A percentile compares a stretch with the other conserved stretches of the same genome.
Evolutionary conservation across 1,140 invertebrate species (phyloP).

Genomic region (Pseudomyrmex cubaensis): DNA sequence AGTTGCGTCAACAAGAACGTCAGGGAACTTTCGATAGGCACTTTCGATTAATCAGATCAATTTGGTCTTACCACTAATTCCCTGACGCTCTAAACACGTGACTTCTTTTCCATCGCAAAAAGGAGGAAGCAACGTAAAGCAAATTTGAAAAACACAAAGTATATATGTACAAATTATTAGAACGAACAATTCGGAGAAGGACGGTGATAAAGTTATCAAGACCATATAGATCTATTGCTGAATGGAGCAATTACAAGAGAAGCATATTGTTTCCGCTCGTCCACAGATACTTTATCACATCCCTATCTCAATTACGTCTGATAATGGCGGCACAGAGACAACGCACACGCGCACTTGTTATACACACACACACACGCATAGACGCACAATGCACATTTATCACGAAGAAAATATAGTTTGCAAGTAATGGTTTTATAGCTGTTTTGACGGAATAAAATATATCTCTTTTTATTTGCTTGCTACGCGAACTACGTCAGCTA

Average conservation of each 20-base stretch:
- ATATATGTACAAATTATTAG: not conserved
- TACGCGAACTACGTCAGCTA: too few species aligned
- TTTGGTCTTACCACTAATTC: conserved; percentile 53
- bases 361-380: not conserved
- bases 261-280: conserved; percentile 4
- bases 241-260: not conserved
- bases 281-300: conserved; percentile 38
- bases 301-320: not conserved
- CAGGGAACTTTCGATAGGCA: conserved; percentile 51
- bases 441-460: too few species aligned
- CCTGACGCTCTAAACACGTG: conserved; percentile 27
- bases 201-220: not conserved
- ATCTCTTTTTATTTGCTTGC: too few species aligned
- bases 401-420: not conserved
- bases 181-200: not conserved
- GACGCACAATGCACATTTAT: not conserved
- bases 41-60: conserved; percentile 43
- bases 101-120: not conserved
- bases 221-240: not conserved
- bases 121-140: not conserved
- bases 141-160: not conserved
- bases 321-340: conserved; percentile 9
- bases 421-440: too few species aligned
- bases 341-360: not conserved
- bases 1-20: not conserved